Evolutionary conservation across 2,888 invertebrate genomes (phyloP).

Genomic region (Prostheceraeus crozeri): DNA sequence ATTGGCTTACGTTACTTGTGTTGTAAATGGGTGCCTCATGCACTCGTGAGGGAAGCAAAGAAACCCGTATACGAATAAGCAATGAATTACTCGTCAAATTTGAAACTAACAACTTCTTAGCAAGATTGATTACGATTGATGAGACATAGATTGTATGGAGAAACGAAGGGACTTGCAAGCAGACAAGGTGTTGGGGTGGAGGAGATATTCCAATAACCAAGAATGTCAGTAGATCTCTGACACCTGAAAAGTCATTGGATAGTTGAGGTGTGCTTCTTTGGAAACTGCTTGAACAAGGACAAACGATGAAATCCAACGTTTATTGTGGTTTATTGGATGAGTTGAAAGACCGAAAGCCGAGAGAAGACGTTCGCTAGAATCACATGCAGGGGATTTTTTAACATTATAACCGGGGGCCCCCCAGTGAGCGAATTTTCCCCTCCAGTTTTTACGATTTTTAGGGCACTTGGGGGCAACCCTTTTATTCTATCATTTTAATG

Average conservation of each 20-base stretch:
- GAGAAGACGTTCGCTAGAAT: constrained; percentile 19
- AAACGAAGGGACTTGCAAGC: constrained; percentile 8
- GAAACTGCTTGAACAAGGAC: constrained; percentile 15
- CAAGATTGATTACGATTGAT: constrained; percentile 17
- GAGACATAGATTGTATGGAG: constrained; percentile 17
- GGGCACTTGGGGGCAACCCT: no score
- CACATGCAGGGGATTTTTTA: no score
- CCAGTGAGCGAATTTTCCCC: no score
- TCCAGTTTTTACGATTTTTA: no score
- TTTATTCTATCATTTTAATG: no score
- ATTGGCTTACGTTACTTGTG: constrained; percentile 10
- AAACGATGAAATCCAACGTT: background rate
- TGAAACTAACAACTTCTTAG: constrained; percentile 16
- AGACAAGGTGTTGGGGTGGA: constrained; percentile 19
- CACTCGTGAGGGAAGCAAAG: constrained; percentile 24
- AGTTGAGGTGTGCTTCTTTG: constrained; percentile 2
- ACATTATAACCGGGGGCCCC: no score
- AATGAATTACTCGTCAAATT: constrained; percentile 15
- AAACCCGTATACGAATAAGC: background rate
- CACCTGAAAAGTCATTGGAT: constrained; percentile 18
- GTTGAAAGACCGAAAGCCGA: background rate
- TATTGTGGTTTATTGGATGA: constrained; percentile 21
- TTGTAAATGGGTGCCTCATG: constrained; percentile 20
- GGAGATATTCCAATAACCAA: constrained; percentile 9
- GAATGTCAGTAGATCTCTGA: constrained; percentile 14